phyloP scores from a whole-genome alignment of 2,113 vertebrate genomes.

The Heliornis fulica region DNA sequence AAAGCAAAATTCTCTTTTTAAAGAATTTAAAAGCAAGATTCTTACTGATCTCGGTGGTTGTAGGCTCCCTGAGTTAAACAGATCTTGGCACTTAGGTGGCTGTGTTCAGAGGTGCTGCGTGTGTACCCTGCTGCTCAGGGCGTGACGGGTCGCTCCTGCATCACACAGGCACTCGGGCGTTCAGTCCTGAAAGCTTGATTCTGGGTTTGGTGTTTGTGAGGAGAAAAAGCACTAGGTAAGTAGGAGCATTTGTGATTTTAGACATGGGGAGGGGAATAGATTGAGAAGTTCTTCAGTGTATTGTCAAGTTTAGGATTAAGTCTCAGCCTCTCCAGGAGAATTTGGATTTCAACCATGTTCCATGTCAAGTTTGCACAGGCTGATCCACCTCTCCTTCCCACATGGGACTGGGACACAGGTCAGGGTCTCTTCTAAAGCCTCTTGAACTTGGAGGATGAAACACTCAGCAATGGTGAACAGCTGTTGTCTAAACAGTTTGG shows the following conservation, averaged over 20 bases:
- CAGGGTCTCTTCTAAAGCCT: not conserved
- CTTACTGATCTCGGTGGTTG: not conserved
- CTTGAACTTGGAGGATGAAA: not conserved
- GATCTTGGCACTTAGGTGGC: not conserved
- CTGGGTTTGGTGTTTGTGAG: not conserved
- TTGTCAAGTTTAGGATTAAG: not conserved
- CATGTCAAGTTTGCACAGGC: not conserved
- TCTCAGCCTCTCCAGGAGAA: not conserved
- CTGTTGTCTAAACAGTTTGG: not conserved
- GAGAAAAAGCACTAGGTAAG: not conserved
- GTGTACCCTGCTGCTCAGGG: not conserved
- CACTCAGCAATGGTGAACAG: not conserved
- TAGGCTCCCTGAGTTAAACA: not conserved
- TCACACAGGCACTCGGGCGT: not conserved
- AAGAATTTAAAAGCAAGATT: not conserved
- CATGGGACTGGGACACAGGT: not conserved
- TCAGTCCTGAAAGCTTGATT: not conserved
- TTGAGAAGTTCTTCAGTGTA: not conserved
- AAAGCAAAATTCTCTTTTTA: no score
- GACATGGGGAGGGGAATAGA: not conserved
- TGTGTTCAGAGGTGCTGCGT: not conserved
- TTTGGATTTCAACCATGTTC: not conserved
- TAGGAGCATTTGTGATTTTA: not conserved
- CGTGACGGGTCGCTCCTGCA: not conserved
- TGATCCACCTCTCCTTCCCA: not conserved